Evolutionary conservation across 2,113 vertebrate species (phyloP), one percentile per base, ranked within the genome.

Genomic region (Archocentrus centrarchus): DNA sequence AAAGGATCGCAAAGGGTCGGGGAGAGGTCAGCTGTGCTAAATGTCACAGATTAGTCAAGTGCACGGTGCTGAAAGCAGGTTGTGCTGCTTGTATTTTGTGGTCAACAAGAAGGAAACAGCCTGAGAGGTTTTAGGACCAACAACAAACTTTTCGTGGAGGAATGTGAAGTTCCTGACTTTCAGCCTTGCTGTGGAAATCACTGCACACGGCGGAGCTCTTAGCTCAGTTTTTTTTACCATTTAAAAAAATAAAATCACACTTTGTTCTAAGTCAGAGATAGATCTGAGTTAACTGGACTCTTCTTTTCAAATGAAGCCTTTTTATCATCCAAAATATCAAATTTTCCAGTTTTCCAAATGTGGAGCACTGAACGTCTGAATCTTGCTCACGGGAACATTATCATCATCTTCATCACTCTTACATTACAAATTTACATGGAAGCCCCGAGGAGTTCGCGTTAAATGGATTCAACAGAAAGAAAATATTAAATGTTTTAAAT

Each of bases 331-430:
- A 77, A 55, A 70, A 47, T 6, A 59, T 22, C 20, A 63, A 68
- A 2, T 80, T 20, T 27, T 81, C 53, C 30, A 55, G 55, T 75
- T 57, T 15, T 50, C 50, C 0, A 75, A 55, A 75, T 15, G 47
- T 15, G 47, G 64, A 30, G 64, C 41, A 0, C 15, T 30, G 41
- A 70, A 44, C 32, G 68, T 53, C 27, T 53, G 68, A 55, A 32
- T 53, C 68, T 32, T 55, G 53, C 68, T 60, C 59, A 66, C 50
- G 63, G 77, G 50, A 83, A 59, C 70, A 55, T 80, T 77, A 81
- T 53, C 10, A 30, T 55, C 47, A 60, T 5, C 22, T 11, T 61
- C 30, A 77, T 76, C 60, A 60, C 27, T 63, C 62, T 59, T 27
- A 8, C 5, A 73, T 70, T 47, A 44, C 27, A 50, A 59, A 64